Evolutionary conservation across 2,888 invertebrate species (phyloP).

Genomic region (Ornithoptera priamus): DNA sequence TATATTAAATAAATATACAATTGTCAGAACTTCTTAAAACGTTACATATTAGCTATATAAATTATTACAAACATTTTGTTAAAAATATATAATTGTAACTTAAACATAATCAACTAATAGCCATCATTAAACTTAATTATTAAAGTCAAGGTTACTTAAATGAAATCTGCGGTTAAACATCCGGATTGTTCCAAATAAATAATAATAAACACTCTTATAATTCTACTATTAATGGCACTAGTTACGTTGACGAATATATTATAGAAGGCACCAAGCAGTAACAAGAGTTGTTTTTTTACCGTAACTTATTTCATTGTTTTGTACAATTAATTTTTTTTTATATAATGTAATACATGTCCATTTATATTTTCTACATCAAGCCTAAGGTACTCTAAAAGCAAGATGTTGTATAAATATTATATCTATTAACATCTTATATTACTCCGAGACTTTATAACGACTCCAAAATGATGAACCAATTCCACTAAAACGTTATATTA

Average conservation of each 20-base stretch:
- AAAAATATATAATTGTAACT: slow-evolving; percentile 19
- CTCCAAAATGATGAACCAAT: not conserved
- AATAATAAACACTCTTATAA: slow-evolving; percentile 39
- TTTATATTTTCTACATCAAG: not conserved
- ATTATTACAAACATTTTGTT: slow-evolving; percentile 22
- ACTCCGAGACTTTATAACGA: too few species aligned
- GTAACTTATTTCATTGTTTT: not conserved
- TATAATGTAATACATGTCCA: too few species aligned
- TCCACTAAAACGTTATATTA: not conserved
- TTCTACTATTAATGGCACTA: slow-evolving; percentile 70
- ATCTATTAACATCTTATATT: too few species aligned
- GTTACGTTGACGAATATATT: slow-evolving; percentile 40
- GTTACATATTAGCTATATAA: slow-evolving; percentile 17
- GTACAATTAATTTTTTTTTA: too few species aligned
- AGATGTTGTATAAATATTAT: too few species aligned
- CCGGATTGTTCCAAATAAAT: slow-evolving; percentile 41
- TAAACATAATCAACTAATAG: slow-evolving; percentile 18
- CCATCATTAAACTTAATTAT: slow-evolving; percentile 26
- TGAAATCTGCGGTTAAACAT: slow-evolving; percentile 32
- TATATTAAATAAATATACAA: slow-evolving; percentile 24
- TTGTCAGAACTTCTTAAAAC: slow-evolving; percentile 16
- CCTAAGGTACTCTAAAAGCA: not conserved
- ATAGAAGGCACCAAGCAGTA: slow-evolving; percentile 54
- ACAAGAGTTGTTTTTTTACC: slow-evolving; percentile 27
- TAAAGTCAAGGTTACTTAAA: slow-evolving; percentile 26